Evolutionary conservation across 2,113 vertebrate genomes (phyloP), one percentile per base, ranked within the genome.

Genomic region (Riparia riparia): DNA sequence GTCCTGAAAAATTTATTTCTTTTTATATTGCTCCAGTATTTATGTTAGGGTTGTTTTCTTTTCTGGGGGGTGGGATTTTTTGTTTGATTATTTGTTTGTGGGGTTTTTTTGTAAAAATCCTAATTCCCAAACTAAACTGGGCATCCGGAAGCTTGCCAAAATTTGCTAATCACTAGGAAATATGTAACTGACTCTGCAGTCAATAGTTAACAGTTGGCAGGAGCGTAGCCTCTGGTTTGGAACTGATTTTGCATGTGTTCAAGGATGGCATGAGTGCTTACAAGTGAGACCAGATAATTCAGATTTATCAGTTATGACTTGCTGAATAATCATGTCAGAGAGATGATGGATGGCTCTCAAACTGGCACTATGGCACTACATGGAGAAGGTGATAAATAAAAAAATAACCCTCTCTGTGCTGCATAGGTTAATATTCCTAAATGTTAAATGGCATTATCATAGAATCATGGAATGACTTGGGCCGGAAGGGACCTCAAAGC

Each of bases 181-280:
- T 83, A 51, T 73, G 68, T 64, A 82, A 89, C 80, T 97, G 87
- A 91, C n/a, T 96, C 83, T 84, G 70, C 61, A 92, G 49, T 90
- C 64, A 90, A 66, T 54, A 77, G 86, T 83, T 89, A 95, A 44
- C 63, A 92, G 63, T 95, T 97, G 94, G 89, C 85, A 89, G 22
- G 68, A 91, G 71, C 65, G 44, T 50, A 91, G 73, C 73, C 91
- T 97, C 95, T 87, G 86, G 39, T 94, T 95, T 88, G 78, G 89
- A 94, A 97, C 93, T 95, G 90, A 97, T 94, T 98, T 96, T 97
- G 74, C 87, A 88, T 97, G 96, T 97, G 80, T 87, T 95, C 82
- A 69, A 77, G 92, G 92, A 93, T 95, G 70, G 96, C 96, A 92
- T 91, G 57, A 24, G 61, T 70, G 65, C 85, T 97, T 94, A 95